Percentiles rank a stretch among this genome's conserved stretches.
Evolutionary conservation across 2,113 vertebrate genomes (phyloP).

Genomic region (Brachyistius frenatus): DNA sequence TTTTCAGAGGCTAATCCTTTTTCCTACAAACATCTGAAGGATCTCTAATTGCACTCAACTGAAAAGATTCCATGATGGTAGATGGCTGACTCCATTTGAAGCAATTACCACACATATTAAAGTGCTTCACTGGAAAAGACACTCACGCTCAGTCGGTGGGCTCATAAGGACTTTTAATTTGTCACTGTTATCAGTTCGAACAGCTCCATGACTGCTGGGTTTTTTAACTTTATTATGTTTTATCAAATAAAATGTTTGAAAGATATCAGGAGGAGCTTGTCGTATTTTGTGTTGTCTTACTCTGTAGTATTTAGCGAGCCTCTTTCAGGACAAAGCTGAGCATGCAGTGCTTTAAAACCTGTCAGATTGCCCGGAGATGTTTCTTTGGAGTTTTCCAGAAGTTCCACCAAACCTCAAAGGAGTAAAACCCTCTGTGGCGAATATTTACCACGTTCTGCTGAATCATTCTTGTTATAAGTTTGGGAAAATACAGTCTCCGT

Average conservation of each 20-base stretch:
- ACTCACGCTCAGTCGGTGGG: slow-evolving; percentile 15
- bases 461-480: slow-evolving; percentile 16
- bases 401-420: slow-evolving; percentile 24
- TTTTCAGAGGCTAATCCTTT: slow-evolving; percentile 42
- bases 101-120: slow-evolving; percentile 53
- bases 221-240: slow-evolving; percentile 6
- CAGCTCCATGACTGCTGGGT: background rate
- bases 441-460: slow-evolving; percentile 15
- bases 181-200: slow-evolving; percentile 22
- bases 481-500: slow-evolving; percentile 4
- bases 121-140: slow-evolving; percentile 30
- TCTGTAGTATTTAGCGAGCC: background rate
- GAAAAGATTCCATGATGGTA: slow-evolving; percentile 26
- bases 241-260: slow-evolving; percentile 3
- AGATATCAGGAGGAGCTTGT: background rate
- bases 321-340: slow-evolving; percentile 3
- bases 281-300: background rate
- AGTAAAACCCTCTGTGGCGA: slow-evolving; percentile 2
- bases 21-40: slow-evolving; percentile 40
- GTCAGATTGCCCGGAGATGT: slow-evolving; percentile 6
- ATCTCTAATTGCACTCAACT: slow-evolving; percentile 50
- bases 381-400: slow-evolving; percentile 34
- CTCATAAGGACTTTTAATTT: slow-evolving; percentile 31
- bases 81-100: slow-evolving; percentile 36
- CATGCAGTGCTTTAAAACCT: slow-evolving; percentile 5